Evolutionary conservation across 1,140 invertebrate species (phyloP).

Genomic region (Drosophila neocordata): DNA sequence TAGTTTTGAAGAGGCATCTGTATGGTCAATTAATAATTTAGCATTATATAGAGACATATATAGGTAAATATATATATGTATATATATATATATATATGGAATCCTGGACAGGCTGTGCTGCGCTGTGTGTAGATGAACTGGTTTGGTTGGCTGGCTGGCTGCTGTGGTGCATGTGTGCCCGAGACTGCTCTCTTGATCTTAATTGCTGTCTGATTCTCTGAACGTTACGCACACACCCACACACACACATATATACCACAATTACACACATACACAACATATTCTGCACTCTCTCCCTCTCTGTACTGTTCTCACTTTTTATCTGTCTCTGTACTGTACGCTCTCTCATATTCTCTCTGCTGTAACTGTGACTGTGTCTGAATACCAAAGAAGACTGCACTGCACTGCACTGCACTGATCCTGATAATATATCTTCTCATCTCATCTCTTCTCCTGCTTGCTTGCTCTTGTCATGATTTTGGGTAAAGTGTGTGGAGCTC

Average conservation of each 20-base stretch:
- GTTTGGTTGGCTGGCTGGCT: conserved; percentile 17
- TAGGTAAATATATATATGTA: not conserved
- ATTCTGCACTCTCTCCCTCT: conserved; percentile 25
- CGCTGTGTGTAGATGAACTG: conserved; percentile 63
- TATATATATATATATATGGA: conserved; percentile 33
- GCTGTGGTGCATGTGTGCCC: conserved; percentile 31
- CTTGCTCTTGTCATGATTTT: conserved; percentile 58
- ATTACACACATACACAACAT: not conserved
- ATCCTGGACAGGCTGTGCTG: conserved; percentile 57
- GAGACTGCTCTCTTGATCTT: conserved; percentile 3
- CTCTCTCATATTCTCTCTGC: conserved; percentile 14
- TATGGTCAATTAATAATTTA: conserved; percentile 33
- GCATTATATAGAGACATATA: conserved; percentile 33
- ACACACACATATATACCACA: not conserved
- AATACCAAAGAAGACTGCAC: conserved; percentile 42
- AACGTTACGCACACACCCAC: conserved; percentile 27
- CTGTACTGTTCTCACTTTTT: conserved; percentile 31
- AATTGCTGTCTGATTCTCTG: conserved; percentile 31
- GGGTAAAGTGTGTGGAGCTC: conserved; percentile 68
- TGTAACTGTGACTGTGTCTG: conserved; percentile 43
- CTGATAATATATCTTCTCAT: conserved; percentile 55
- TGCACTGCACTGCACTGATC: conserved; percentile 59
- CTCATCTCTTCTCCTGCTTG: conserved; percentile 35
- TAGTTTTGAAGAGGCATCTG: conserved; percentile 5
- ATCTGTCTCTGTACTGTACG: conserved; percentile 36